Base-by-base conservation (phyloP, 2,113 vertebrate species). In the Paracyprichromis sp. region DNA sequence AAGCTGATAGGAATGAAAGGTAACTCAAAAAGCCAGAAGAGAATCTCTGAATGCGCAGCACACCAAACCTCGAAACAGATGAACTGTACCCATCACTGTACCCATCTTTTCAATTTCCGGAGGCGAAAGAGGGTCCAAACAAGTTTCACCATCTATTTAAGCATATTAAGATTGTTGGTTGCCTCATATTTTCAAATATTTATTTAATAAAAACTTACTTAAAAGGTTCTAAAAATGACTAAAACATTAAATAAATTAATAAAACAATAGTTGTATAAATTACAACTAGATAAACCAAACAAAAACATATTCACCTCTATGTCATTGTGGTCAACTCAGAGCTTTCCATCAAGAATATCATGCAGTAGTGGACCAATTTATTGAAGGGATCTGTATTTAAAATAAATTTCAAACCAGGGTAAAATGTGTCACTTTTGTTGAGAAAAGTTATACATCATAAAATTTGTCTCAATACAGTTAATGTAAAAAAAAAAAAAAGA, bases 271-370 rank as follows among this genome's bases (percentile, higher is more conserved):
- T 24, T 26, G 24, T 24, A 73, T 45, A 16, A 45, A 26, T 73
- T 26, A 16, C 19, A 59, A 82, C 4, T 4, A 59, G 40, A 59
- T 8, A 40, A 17, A 24, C n/a, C 34, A 57, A 2, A 26, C 26
- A 90, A 26, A 91, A 53, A 59, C 12, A 10, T 73, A 12, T 14
- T 56, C 52, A 47, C 84, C 83, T 88, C 88, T 14, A 8, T 83
- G 50, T 45, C 7, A 84, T 87, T 73, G 47, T 83, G 17, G 84
- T 85, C 31, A 89, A 61, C 76, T 59, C 0, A 0, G 82, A 54
- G 80, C 85, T 85, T 10, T 93, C 93, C 91, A 95, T 95, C 92
- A 95, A 87, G 26, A 86, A 86, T 36, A 26, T 84, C 84, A 71
- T 13, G 87, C 69, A 83, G 85, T 87, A 90, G 79, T 80, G 83